A percentile compares a stretch with the other conserved stretches of the same genome.
These are phyloP conservation scores for Neodiprion lecontei DNA, from an alignment of 1,140 invertebrate genomes.

Conservation along the genomic window DNA sequence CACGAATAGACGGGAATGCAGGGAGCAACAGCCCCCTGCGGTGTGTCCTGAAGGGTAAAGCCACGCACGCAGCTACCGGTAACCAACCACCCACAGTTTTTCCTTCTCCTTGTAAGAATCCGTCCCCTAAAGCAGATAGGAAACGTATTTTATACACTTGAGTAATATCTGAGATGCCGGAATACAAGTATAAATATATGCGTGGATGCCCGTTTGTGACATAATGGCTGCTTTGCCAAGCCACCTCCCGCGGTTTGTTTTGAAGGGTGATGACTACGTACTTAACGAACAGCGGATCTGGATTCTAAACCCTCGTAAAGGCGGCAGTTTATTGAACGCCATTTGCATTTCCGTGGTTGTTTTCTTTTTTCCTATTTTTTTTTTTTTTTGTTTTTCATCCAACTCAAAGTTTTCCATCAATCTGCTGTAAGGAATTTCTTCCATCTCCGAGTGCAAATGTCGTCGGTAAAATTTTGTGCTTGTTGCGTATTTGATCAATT, in stretches of 20 bases:
- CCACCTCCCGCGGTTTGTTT: not conserved
- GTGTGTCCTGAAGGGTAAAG: not conserved
- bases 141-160: not conserved
- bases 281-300: not conserved
- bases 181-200: too few relatives aligned
- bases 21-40: too few relatives aligned
- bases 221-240: not conserved
- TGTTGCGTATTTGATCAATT: too few relatives aligned
- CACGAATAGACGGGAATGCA: too few relatives aligned
- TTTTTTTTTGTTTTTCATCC: too few relatives aligned
- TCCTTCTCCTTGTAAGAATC: not conserved
- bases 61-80: not conserved
- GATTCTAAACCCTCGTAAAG: not conserved
- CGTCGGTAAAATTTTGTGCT: too few relatives aligned
- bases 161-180: not conserved
- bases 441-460: too few relatives aligned
- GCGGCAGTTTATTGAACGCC: not conserved
- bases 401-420: too few relatives aligned
- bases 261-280: slow-evolving; percentile 7
- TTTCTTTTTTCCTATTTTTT: too few relatives aligned
- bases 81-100: not conserved
- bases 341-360: not conserved
- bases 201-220: not conserved
- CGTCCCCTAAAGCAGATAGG: not conserved
- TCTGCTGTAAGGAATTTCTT: too few relatives aligned